These are phyloP conservation scores for Eleginops maclovinus DNA, from an alignment of 2,113 vertebrate genomes.

Conservation along the genomic window DNA sequence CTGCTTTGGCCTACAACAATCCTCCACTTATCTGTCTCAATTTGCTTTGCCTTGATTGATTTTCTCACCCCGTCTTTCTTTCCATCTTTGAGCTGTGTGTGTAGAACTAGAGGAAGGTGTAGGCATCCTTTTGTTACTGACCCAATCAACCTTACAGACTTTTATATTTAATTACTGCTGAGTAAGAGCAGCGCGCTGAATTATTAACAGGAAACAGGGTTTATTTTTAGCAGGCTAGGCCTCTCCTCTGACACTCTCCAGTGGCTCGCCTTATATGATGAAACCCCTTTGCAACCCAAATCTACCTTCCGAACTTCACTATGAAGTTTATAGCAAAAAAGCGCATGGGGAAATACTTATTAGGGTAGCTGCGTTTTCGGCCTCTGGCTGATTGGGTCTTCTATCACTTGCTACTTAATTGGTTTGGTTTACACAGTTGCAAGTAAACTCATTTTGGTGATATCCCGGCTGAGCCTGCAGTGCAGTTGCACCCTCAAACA, in stretches of 20 bases:
- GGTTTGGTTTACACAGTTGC: slow-evolving; percentile 60
- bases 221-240: slow-evolving; percentile 77
- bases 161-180: slow-evolving; percentile 84
- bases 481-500: slow-evolving; percentile 35
- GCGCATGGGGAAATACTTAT: slow-evolving; percentile 52
- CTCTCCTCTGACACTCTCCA: slow-evolving; percentile 78
- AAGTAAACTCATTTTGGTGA: slow-evolving; percentile 53
- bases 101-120: slow-evolving; percentile 65
- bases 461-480: slow-evolving; percentile 32
- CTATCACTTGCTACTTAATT: slow-evolving; percentile 63
- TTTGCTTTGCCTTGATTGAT: slow-evolving; percentile 63
- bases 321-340: slow-evolving; percentile 59
- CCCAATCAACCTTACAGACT: slow-evolving; percentile 82
- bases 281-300: slow-evolving; percentile 81
- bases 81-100: slow-evolving; percentile 53
- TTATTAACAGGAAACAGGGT: slow-evolving; percentile 79
- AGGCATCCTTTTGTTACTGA: slow-evolving; percentile 75
- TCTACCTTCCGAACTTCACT: slow-evolving; percentile 59
- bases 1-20: slow-evolving; percentile 32
- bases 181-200: slow-evolving; percentile 77
- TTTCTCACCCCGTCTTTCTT: slow-evolving; percentile 51
- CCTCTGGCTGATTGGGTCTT: slow-evolving; percentile 46
- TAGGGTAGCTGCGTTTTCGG: slow-evolving; percentile 34
- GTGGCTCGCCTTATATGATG: slow-evolving; percentile 76
- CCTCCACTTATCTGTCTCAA: slow-evolving; percentile 53